Base-by-base conservation (phyloP, 1,140 invertebrate genomes). In the Agrilus planipennis region DNA sequence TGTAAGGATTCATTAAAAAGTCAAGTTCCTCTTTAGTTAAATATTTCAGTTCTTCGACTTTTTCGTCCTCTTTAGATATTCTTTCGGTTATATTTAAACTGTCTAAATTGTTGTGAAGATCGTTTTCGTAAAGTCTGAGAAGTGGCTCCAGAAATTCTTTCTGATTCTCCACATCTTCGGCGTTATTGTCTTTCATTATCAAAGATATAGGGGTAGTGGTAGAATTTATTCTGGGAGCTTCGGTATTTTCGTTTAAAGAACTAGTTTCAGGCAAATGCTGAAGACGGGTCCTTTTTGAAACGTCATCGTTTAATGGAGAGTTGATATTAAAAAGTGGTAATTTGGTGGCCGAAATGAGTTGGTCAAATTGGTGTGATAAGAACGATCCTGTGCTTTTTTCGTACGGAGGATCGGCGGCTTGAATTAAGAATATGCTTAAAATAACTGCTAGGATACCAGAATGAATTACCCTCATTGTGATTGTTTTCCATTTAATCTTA, bases 401-500 rank as follows among this genome's bases (percentile, higher is more conserved):
- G 25, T 43, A 49, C 17, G 60, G 58, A 14, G 60, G 60, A 47
- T 62, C 58, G 20, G 54, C 50, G 19, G 60, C 60, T 44, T 58
- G 58, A 34, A 60, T 62, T 34, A 62, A 47, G 41, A 62, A 60
- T 35, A 62, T 54, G 34, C 57, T 54, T 48, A 61, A 52, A 34
- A 62, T 54, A 31, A 60, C 42, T 19, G 58, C 57, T 35, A 62
- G 44, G 30, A 62, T 40, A 34, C 47, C 46, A 35, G 60, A 58
- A 42, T 61, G 57, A 48, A 62, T 55, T 42, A 51, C 53, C 50
- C 55, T 61, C 60, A 62, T 62, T 47, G 43, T 62, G 50, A 38
- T 46, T 35, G 34, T 46, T 42, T 60, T 56, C 55, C 58, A 60
- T 60, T 55, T 58, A 58, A 35, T 41, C 43, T n/a, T n/a, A n/a